phyloP scores from a whole-genome alignment of 2,797 vertebrate species.

The Coranthus polyacanthus region DNA sequence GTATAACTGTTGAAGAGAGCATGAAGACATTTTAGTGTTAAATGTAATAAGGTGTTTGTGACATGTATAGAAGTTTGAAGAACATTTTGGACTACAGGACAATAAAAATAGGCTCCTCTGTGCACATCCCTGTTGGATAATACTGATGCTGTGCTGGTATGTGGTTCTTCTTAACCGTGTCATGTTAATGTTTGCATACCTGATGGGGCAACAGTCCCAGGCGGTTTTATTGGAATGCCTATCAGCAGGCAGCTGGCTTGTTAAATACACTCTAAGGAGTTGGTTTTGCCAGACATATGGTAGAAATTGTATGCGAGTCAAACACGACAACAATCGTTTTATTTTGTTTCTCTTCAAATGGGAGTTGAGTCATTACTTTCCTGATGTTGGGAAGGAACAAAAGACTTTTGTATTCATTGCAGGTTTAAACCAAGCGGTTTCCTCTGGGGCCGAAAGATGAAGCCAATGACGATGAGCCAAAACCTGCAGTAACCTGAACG shows the following conservation, averaged over 20 bases:
- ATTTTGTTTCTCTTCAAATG: conserved; percentile 31
- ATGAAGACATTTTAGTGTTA: no score
- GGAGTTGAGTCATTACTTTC: conserved; percentile 40
- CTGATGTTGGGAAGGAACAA: conserved; percentile 31
- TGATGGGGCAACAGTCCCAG: conserved; percentile 35
- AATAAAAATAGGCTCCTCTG: no score
- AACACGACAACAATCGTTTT: conserved; percentile 32
- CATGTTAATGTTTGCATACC: conserved; percentile 52
- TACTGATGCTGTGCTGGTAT: background rate
- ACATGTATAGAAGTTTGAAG: no score
- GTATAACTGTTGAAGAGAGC: no score
- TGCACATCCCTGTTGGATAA: background rate
- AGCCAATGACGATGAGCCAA: no score
- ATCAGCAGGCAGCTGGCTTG: conserved; percentile 59
- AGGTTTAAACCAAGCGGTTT: no score
- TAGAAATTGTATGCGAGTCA: conserved; percentile 37
- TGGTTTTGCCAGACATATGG: conserved; percentile 30
- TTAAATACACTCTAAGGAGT: conserved; percentile 50
- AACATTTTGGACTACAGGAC: no score
- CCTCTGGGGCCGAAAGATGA: no score
- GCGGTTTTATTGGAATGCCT: conserved; percentile 63
- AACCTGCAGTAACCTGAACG: no score
- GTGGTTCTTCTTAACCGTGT: conserved; percentile 15
- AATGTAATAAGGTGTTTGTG: no score
- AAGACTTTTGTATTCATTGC: no score